phyloP scores from a whole-genome alignment of 37 sponge, comb jelly and placozoan genomes.

The Halisarca cf. caerulea region DNA sequence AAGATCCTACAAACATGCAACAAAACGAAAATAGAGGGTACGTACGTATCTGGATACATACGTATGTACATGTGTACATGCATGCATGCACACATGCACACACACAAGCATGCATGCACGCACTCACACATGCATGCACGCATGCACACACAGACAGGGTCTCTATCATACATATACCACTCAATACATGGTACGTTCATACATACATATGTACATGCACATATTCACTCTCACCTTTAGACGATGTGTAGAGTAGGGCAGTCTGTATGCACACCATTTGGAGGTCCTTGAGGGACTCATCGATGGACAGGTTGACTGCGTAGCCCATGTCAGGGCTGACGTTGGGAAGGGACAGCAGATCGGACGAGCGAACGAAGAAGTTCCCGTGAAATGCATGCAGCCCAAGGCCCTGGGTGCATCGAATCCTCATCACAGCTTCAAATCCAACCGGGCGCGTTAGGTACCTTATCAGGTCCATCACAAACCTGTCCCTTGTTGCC shows the following conservation, averaged over 20 bases:
- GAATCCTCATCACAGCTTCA: constrained; percentile 97
- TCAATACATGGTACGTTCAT: not conserved
- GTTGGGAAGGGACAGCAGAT: constrained; percentile 93
- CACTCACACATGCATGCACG: constrained; percentile 13
- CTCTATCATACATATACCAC: not conserved
- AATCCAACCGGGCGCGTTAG: constrained; percentile 91
- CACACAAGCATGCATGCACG: not conserved
- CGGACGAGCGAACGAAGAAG: constrained; percentile 96
- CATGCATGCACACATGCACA: constrained; percentile 9
- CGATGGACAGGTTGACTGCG: constrained; percentile 87
- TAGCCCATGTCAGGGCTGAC: constrained; percentile 92
- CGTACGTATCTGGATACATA: not conserved
- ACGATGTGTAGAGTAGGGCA: constrained; percentile 92
- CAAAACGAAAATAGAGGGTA: not conserved
- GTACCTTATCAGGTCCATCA: constrained; percentile 77
- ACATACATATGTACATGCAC: constrained; percentile 17
- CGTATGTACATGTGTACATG: not conserved
- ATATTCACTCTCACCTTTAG: constrained; percentile 51
- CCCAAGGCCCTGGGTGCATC: constrained; percentile 90
- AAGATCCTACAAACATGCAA: too few species aligned
- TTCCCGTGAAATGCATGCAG: constrained; percentile 97
- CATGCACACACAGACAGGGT: constrained; percentile 55
- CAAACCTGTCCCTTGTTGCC: constrained; percentile 43
- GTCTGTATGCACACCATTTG: constrained; percentile 84
- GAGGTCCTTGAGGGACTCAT: constrained; percentile 89